phyloP scores from a whole-genome alignment of 2,113 vertebrate species.

The Chaetodon trifascialis region DNA sequence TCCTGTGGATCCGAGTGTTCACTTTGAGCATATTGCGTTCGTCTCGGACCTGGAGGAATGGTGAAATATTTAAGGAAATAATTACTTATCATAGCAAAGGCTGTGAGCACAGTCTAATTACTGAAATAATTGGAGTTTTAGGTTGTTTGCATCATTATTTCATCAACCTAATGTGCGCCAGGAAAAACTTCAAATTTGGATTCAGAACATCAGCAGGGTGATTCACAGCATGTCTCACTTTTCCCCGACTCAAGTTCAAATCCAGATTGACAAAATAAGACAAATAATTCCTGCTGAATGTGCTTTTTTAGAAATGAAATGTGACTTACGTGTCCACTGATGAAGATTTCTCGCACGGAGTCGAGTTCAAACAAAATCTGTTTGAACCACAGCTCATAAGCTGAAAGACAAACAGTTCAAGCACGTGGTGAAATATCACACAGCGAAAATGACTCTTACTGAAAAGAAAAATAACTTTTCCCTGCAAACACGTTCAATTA shows the following conservation, averaged over 20 bases:
- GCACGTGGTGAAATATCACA: not conserved
- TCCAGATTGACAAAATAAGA: not conserved
- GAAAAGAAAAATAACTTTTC: too few relatives aligned
- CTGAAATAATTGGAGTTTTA: not conserved
- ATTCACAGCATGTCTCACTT: not conserved
- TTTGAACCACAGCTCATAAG: slow-evolving; percentile 98
- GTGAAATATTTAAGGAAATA: not conserved
- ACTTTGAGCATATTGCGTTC: slow-evolving; percentile 98
- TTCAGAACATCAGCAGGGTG: not conserved
- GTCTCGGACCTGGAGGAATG: slow-evolving; percentile 88
- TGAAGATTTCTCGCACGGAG: slow-evolving; percentile 94
- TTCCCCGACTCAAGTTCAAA: slow-evolving; percentile 10
- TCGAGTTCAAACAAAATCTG: slow-evolving; percentile 97
- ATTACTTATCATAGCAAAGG: not conserved
- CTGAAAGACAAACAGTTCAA: slow-evolving; percentile 72
- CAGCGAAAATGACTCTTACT: not conserved
- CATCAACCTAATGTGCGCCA: not conserved
- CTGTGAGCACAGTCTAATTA: not conserved
- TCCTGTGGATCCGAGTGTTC: slow-evolving; percentile 91
- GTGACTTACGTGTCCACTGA: slow-evolving; percentile 92
- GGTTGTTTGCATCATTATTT: slow-evolving; percentile 17
- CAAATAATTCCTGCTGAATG: not conserved
- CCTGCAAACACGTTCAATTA: too few relatives aligned
- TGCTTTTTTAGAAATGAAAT: not conserved
- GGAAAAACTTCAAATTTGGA: not conserved